phyloP scores from a whole-genome alignment of 30 jellyfish, hydroid and myxozoan genomes.

The Sanderia malayensis region DNA sequence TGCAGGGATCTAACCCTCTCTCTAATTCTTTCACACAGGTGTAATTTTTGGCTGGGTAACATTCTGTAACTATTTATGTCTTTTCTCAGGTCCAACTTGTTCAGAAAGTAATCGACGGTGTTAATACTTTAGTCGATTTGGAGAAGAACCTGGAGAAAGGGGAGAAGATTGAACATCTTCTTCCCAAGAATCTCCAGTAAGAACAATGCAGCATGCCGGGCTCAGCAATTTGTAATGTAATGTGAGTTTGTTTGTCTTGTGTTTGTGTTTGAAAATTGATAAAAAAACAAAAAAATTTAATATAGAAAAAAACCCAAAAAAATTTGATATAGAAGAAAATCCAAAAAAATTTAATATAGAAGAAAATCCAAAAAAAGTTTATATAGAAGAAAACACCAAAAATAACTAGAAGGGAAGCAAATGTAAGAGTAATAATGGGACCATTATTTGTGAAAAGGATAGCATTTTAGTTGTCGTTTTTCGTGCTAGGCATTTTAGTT shows the following conservation, averaged over 20 bases:
- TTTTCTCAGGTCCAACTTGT: slow-evolving; percentile 39
- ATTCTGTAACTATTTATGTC: neutral
- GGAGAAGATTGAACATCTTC: slow-evolving; percentile 33
- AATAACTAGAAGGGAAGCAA: too few relatives aligned
- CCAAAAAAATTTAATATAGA: too few relatives aligned
- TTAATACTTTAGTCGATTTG: slow-evolving; percentile 21
- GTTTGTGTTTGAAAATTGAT: neutral
- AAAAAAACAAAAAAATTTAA: neutral
- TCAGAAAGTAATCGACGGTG: slow-evolving; percentile 60
- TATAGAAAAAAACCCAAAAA: neutral
- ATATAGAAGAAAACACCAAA: too few relatives aligned
- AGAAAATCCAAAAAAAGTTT: too few relatives aligned
- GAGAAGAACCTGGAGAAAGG: slow-evolving; percentile 53
- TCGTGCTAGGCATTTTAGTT: too few relatives aligned
- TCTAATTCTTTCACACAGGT: neutral
- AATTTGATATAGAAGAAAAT: too few relatives aligned
- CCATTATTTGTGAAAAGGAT: too few relatives aligned
- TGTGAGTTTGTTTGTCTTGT: neutral
- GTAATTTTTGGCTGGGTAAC: neutral
- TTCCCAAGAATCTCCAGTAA: slow-evolving; percentile 15
- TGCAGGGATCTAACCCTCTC: neutral
- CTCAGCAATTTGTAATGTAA: neutral
- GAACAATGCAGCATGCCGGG: neutral
- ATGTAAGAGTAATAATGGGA: too few relatives aligned
- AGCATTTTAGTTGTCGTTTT: too few relatives aligned